Evolutionary conservation across 53 echinoderm and acorn worm species (phyloP), one percentile per base, ranked within the genome.

Genomic region (Holothuria scabra): DNA sequence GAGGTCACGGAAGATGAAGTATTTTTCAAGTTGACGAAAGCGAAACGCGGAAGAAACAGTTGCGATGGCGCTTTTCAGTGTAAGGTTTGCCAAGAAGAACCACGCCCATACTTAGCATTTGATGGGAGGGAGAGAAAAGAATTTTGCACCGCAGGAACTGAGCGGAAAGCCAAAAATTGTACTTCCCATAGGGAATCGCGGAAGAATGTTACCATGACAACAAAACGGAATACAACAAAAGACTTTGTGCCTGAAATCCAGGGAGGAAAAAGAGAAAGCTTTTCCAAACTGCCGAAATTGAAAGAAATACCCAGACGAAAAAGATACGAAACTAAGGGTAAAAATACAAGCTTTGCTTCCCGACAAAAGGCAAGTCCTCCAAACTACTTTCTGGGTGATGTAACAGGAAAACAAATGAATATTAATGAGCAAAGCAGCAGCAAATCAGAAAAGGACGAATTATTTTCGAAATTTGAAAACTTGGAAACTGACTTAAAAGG

Each of bases 231-330:
- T 18, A 52, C 52, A 1, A 52, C 52, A 52, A 52, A 52, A 52
- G 52, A 52, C 52, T 1, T 1, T 18, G 52, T 52, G 52, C 18
- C 52, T 18, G 52, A 52, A 24, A 44, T 41, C 18, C 18, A 2
- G 16, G 18, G 52, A 3, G 52, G 52, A 8, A 52, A 52, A 52
- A 52, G 52, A n/a, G 78, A 78, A 5, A 32, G 56, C 14, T 78
- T 78, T 58, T 78, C 78, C 12, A 56, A 30, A 56, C 78, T 78
- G 13, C 78, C 78, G 25, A 78, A 78, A 52, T 28, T 78, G 19
- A 78, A 52, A 32, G 52, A 78, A 18, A 78, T 78, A 19, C 78
- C 78, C 19, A 56, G 78, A 57, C 59, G 33, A 9, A 56, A 58
- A 28, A 56, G 29, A 32, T 78, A 78, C 59, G 78, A 78, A 59